Evolutionary conservation across 2,888 invertebrate species (phyloP).

Genomic region (Gari tellinella): DNA sequence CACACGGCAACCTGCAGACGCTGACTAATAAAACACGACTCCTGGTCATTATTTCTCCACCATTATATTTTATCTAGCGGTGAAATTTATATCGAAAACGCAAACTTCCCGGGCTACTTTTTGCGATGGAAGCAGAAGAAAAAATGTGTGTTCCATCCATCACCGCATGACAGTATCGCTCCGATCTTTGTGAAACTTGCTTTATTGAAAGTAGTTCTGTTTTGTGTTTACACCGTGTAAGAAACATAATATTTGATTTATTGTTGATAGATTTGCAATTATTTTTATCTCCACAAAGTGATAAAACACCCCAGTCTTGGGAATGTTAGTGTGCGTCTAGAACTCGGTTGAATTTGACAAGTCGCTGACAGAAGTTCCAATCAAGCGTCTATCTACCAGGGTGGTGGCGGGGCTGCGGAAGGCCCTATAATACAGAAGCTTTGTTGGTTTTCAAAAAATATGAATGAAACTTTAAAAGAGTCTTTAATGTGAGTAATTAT

Average conservation of each 20-base stretch:
- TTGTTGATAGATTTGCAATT: conserved; percentile 31
- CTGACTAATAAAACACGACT: conserved; percentile 35
- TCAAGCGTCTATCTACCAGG: no score
- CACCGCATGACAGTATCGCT: conserved; percentile 51
- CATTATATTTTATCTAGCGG: conserved; percentile 41
- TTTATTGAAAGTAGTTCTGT: conserved; percentile 46
- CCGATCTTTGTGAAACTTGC: conserved; percentile 46
- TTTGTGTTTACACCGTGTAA: conserved; percentile 28
- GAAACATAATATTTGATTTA: conserved; percentile 36
- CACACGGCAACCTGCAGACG: conserved; percentile 15
- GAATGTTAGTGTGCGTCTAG: no score
- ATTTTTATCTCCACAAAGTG: conserved; percentile 26
- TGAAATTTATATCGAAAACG: conserved; percentile 46
- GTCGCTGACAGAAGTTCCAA: no score
- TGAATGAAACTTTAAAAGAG: no score
- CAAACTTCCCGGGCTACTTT: conserved; percentile 44
- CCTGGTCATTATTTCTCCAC: conserved; percentile 33
- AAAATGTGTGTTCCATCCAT: conserved; percentile 41
- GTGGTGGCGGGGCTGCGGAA: no score
- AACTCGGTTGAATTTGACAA: no score
- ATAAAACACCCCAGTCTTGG: conserved; percentile 21
- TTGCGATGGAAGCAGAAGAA: conserved; percentile 36
- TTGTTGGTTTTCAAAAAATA: no score
- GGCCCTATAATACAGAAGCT: no score
- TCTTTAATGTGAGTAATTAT: no score